Evolutionary conservation across 2,888 invertebrate species (phyloP).

Genomic region (Mystacides longicornis): DNA sequence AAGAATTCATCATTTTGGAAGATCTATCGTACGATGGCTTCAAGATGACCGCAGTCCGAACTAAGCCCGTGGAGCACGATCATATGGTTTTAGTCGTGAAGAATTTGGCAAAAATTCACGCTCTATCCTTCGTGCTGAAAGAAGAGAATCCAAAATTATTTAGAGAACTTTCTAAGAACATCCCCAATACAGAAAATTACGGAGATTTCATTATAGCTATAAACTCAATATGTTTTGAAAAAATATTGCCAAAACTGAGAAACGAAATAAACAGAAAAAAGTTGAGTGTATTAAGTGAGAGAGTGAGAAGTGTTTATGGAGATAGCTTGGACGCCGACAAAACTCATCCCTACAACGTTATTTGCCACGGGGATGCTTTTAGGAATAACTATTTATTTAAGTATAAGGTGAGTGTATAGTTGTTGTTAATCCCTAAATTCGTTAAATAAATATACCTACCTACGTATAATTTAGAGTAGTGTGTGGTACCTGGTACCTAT

Average conservation of each 20-base stretch:
- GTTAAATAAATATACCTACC: too few relatives aligned
- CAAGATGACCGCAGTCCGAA: slow-evolving; percentile 16
- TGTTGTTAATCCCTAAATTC: too few relatives aligned
- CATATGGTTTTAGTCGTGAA: slow-evolving; percentile 22
- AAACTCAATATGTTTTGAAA: neutral
- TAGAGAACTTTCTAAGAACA: slow-evolving; percentile 9
- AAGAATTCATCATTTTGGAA: slow-evolving; percentile 25
- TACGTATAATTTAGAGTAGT: too few relatives aligned
- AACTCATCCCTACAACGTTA: slow-evolving; percentile 12
- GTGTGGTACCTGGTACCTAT: too few relatives aligned
- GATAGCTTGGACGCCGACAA: neutral
- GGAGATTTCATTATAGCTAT: neutral
- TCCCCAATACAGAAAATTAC: neutral
- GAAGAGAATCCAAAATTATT: slow-evolving; percentile 24
- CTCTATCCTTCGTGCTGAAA: slow-evolving; percentile 26
- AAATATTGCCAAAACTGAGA: neutral
- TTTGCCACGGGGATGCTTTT: slow-evolving; percentile 22
- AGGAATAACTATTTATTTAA: slow-evolving; percentile 20
- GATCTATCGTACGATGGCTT: slow-evolving; percentile 25
- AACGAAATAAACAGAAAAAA: neutral
- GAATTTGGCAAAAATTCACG: slow-evolving; percentile 27
- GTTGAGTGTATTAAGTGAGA: neutral
- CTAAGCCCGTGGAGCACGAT: slow-evolving; percentile 16
- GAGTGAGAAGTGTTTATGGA: neutral
- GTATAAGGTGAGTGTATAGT: slow-evolving; percentile 19